Conservation (phyloP, 2,797 vertebrate genomes). For the Petrocephalus sullivani region DNA sequence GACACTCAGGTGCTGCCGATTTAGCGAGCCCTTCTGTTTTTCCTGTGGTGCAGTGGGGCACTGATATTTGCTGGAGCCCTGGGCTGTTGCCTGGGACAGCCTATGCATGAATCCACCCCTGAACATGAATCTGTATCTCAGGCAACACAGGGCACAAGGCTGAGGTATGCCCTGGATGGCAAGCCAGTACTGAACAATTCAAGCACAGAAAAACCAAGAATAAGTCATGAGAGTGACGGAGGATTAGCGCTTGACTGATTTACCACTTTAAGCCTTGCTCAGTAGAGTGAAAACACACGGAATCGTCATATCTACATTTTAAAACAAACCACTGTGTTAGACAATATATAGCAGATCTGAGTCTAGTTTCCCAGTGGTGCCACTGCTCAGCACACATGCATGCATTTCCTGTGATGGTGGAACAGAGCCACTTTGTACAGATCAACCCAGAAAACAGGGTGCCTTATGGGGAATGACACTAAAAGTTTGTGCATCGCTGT, state of each 20-base stretch:
- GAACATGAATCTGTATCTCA: background rate
- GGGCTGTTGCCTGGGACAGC: background rate
- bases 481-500: background rate
- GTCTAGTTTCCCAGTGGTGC: background rate
- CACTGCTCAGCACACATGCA: background rate
- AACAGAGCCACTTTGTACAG: background rate
- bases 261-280: background rate
- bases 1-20: background rate
- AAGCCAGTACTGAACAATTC: background rate
- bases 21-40: background rate
- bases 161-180: background rate
- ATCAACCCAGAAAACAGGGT: background rate
- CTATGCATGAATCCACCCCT: background rate
- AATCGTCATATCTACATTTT: background rate
- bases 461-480: background rate
- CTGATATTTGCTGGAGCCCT: background rate
- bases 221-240: background rate
- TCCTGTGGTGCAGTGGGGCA: background rate
- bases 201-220: background rate
- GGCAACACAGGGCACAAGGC: background rate
- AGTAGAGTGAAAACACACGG: background rate
- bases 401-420: conserved; percentile 5
- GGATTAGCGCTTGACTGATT: background rate
- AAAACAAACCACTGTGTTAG: background rate
- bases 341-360: background rate